phyloP scores from a whole-genome alignment of 1,140 invertebrate genomes.

The Conopomorpha cramerella region DNA sequence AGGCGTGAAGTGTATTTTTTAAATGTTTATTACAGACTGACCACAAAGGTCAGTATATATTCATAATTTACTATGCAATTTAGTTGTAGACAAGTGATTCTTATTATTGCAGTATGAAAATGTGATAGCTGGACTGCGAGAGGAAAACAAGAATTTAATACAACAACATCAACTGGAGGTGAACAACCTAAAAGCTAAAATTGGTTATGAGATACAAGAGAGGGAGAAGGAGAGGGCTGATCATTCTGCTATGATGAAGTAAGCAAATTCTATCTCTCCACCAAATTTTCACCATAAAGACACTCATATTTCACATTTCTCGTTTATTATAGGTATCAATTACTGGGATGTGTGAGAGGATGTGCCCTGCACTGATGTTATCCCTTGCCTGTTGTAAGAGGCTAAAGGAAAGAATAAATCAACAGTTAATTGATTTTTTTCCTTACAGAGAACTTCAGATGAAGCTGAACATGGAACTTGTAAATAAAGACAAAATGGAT shows the following conservation, averaged over 20 bases:
- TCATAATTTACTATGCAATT: background rate
- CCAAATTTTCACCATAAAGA: too few relatives aligned
- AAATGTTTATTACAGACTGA: too few relatives aligned
- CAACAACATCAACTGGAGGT: slow-evolving; percentile 64
- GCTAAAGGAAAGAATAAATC: too few relatives aligned
- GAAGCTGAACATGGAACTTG: slow-evolving; percentile 45
- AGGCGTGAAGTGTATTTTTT: too few relatives aligned
- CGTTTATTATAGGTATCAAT: too few relatives aligned
- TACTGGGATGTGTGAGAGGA: too few relatives aligned
- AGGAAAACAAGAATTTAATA: slow-evolving; percentile 63
- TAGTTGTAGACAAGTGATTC: slow-evolving; percentile 5
- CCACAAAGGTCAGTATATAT: too few relatives aligned
- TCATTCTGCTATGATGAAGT: slow-evolving; percentile 69
- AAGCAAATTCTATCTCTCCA: too few relatives aligned
- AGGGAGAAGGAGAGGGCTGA: slow-evolving; percentile 78
- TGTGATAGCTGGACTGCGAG: slow-evolving; percentile 64
- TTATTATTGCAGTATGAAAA: slow-evolving; percentile 65
- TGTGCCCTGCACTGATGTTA: too few relatives aligned
- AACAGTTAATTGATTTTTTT: slow-evolving; percentile 2
- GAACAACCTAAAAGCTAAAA: slow-evolving; percentile 72
- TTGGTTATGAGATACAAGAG: slow-evolving; percentile 76
- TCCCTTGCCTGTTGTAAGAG: too few relatives aligned
- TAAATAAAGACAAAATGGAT: slow-evolving; percentile 64
- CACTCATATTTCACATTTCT: too few relatives aligned
- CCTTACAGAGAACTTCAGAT: slow-evolving; percentile 38